Conservation (phyloP, 2,113 vertebrate species). For the Otis tarda region DNA sequence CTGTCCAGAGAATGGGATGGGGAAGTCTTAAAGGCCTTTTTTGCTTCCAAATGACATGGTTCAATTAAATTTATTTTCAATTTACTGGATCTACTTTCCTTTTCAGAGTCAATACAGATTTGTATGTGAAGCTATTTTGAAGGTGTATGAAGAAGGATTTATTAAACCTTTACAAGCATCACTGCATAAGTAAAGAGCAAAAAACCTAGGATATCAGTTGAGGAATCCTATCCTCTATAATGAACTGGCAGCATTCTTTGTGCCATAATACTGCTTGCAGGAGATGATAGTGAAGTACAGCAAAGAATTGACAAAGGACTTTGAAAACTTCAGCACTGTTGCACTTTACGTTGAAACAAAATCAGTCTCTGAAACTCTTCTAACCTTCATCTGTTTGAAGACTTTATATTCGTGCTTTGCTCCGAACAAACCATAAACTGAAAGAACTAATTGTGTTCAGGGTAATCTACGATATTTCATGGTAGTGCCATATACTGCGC, state of each 20-base stretch:
- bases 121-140: constrained; percentile 98
- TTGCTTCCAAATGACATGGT: background rate
- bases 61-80: background rate
- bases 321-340: constrained; percentile 95
- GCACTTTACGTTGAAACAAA: constrained; percentile 94
- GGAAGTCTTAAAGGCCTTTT: background rate
- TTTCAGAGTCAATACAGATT: constrained; percentile 97
- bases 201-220: constrained; percentile 44
- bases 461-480: constrained; percentile 68
- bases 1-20: background rate
- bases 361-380: constrained; percentile 76
- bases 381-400: constrained; percentile 75
- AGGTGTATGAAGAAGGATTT: constrained; percentile 93
- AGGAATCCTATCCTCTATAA: constrained; percentile 57
- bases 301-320: constrained; percentile 78
- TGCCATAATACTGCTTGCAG: constrained; percentile 69
- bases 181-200: constrained; percentile 81
- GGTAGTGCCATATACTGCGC: constrained; percentile 74
- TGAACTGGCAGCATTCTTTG: constrained; percentile 62
- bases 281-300: constrained; percentile 67
- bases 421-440: constrained; percentile 72
- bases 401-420: constrained; percentile 75
- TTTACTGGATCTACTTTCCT: constrained; percentile 45
- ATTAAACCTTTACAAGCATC: constrained; percentile 83
- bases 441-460: constrained; percentile 75